Conservation (phyloP, 2,113 vertebrate species). For the Cyanocitta stelleri region DNA sequence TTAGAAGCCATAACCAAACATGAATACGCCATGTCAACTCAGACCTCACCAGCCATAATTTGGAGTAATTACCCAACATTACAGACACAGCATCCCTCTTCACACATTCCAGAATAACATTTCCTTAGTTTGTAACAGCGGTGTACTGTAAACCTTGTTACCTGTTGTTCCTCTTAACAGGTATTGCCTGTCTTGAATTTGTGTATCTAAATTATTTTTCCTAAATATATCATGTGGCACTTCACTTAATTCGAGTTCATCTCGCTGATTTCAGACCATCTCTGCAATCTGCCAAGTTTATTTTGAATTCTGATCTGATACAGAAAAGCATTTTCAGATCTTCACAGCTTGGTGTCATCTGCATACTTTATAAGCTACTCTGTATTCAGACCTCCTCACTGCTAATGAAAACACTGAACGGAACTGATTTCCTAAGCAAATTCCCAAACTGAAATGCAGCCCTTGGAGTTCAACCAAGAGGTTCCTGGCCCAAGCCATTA, state of each 20-base stretch:
- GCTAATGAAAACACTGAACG: background rate
- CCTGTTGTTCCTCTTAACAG: background rate
- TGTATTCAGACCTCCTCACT: background rate
- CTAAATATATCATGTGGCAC: background rate
- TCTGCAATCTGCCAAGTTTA: background rate
- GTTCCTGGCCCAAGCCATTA: background rate
- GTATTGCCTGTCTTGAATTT: background rate
- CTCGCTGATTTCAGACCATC: background rate
- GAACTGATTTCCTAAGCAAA: constrained; percentile 20
- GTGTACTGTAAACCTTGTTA: background rate
- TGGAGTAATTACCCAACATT: background rate
- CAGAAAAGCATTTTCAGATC: background rate
- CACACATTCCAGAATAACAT: background rate
- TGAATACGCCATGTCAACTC: background rate
- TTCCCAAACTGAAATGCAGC: background rate
- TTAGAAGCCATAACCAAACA: background rate
- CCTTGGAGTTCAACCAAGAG: background rate
- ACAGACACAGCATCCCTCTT: background rate
- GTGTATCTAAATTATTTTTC: background rate
- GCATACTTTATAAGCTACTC: constrained; percentile 36
- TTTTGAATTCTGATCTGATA: constrained; percentile 29
- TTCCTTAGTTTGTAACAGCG: background rate
- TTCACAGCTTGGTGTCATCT: constrained; percentile 16
- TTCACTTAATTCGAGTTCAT: background rate
- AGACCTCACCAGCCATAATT: background rate